Conservation (phyloP, 92 coral and sea anemone genomes). For the Micromussa lordhowensis region DNA sequence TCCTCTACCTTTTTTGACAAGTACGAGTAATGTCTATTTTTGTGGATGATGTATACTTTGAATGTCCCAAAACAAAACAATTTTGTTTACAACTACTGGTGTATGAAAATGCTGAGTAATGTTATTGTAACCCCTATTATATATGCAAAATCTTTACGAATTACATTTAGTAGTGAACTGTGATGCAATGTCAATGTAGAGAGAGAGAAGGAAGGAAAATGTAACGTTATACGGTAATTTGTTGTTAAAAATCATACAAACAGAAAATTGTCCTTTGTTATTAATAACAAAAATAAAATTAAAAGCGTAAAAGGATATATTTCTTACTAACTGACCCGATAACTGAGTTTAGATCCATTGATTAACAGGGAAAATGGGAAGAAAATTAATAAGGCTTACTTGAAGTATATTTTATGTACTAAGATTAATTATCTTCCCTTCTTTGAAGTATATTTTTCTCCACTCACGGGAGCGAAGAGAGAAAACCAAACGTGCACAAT, state of each 20-base stretch:
- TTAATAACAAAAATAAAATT: not conserved
- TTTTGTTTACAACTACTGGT: constrained; percentile 8
- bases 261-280: not conserved
- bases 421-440: too few species aligned
- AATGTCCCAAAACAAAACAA: constrained; percentile 9
- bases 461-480: too few species aligned
- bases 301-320: not conserved
- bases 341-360: not conserved
- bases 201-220: too few species aligned
- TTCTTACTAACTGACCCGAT: not conserved
- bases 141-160: too few species aligned
- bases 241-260: not conserved
- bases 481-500: not conserved
- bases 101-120: constrained; percentile 7
- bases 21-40: constrained; percentile 6
- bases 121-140: not conserved
- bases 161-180: not conserved
- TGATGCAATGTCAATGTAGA: not conserved
- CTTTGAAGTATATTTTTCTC: too few species aligned
- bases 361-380: not conserved
- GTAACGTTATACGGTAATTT: not conserved
- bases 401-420: too few species aligned
- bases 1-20: not conserved
- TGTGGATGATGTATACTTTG: not conserved
- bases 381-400: too few species aligned